Percentiles rank a stretch among this genome's conserved stretches.
phyloP scores from a whole-genome alignment of 2,113 vertebrate genomes.

The Nipponia nippon region DNA sequence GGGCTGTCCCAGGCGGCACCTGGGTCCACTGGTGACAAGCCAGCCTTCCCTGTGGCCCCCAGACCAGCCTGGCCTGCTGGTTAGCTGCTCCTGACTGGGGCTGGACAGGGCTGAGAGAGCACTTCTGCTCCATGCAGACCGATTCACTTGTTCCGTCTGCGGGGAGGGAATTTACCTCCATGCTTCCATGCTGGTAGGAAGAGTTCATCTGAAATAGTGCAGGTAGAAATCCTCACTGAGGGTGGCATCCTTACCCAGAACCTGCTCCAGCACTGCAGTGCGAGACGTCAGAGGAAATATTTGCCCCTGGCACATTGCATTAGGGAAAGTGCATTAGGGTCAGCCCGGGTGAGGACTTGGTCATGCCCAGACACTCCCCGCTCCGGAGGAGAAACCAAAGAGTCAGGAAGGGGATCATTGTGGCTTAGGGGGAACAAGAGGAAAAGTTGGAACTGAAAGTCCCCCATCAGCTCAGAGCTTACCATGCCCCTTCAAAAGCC shows the following conservation, averaged over 20 bases:
- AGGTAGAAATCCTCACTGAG: background rate
- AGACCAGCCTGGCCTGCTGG: background rate
- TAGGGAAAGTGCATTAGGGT: background rate
- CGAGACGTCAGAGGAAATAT: background rate
- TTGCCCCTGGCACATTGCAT: background rate
- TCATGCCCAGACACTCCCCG: background rate
- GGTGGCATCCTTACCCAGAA: background rate
- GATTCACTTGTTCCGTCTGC: fast-evolving
- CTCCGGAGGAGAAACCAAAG: background rate
- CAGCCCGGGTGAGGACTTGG: background rate
- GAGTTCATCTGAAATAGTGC: background rate
- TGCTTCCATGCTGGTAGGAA: background rate
- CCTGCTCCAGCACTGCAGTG: background rate
- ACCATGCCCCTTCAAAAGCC: background rate
- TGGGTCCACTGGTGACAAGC: background rate
- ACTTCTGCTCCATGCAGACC: background rate
- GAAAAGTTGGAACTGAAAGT: background rate
- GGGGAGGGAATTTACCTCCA: background rate
- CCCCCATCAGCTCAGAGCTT: background rate
- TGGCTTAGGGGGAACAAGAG: background rate
- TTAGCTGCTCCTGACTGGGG: background rate
- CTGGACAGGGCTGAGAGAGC: background rate
- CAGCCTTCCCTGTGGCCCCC: background rate
- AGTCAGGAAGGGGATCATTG: background rate
- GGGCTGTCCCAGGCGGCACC: background rate